A percentile compares a stretch with the other conserved stretches of the same genome.
Conservation (phyloP, 2,888 invertebrate species). For the Encarsia formosa region DNA sequence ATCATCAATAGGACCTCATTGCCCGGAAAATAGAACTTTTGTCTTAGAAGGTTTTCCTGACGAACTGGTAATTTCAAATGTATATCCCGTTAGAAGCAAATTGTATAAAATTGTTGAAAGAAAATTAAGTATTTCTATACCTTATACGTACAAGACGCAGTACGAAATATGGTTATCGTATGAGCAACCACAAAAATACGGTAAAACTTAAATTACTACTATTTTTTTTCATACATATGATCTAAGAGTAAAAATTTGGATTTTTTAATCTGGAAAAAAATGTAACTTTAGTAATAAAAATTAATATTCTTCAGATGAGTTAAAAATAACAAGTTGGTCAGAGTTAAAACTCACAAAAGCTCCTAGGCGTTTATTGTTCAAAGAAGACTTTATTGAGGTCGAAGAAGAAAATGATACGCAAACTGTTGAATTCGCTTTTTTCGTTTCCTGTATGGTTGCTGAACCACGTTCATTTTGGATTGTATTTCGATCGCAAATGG, state of each 20-base stretch:
- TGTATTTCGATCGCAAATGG: slow-evolving; percentile 37
- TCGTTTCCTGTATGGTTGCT: slow-evolving; percentile 36
- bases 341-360: slow-evolving; percentile 36
- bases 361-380: slow-evolving; percentile 40
- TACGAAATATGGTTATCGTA: slow-evolving; percentile 41
- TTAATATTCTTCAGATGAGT: slow-evolving; percentile 26
- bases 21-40: slow-evolving; percentile 38
- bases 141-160: slow-evolving; percentile 32
- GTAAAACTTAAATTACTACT: no score
- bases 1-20: slow-evolving; percentile 34
- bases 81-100: slow-evolving; percentile 35
- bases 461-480: slow-evolving; percentile 37
- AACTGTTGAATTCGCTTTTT: slow-evolving; percentile 32
- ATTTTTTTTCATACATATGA: neutral
- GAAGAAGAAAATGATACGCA: slow-evolving; percentile 17
- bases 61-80: slow-evolving; percentile 31
- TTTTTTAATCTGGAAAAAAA: neutral
- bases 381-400: slow-evolving; percentile 31
- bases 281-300: slow-evolving; percentile 1
- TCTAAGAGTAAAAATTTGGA: neutral
- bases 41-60: slow-evolving; percentile 37
- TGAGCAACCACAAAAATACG: slow-evolving; percentile 33
- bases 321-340: slow-evolving; percentile 36
- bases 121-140: slow-evolving; percentile 32
- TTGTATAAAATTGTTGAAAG: slow-evolving; percentile 35